Evolutionary conservation across 2,888 invertebrate species (phyloP).

Genomic region (Rotaria sp.): DNA sequence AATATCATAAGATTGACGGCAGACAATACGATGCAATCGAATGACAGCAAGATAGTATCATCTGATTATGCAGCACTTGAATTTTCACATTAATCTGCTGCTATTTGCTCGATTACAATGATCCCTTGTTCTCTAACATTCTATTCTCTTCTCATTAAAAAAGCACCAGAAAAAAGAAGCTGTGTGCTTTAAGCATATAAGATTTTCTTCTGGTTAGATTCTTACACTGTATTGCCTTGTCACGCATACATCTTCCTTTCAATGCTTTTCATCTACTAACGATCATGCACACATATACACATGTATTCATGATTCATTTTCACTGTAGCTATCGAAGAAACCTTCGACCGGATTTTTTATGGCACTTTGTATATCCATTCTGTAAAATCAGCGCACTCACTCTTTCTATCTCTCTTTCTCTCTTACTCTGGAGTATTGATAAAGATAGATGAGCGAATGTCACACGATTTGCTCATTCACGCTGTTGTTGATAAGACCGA

Average conservation of each 20-base stretch:
- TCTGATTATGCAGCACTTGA: neutral
- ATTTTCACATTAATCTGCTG: neutral
- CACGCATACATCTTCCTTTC: neutral
- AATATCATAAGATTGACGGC: neutral
- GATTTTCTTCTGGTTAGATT: neutral
- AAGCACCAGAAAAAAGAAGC: neutral
- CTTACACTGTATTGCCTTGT: neutral
- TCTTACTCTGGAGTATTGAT: neutral
- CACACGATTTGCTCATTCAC: slow-evolving; percentile 22
- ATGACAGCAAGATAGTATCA: neutral
- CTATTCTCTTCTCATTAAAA: neutral
- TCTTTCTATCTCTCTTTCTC: neutral
- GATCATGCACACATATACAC: neutral
- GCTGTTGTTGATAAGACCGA: neutral
- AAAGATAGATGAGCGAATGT: slow-evolving; percentile 12
- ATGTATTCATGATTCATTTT: neutral
- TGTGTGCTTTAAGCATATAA: neutral
- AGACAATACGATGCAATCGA: neutral
- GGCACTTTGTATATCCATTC: neutral
- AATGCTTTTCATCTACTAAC: neutral
- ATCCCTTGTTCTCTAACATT: neutral
- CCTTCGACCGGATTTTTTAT: neutral
- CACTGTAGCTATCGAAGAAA: neutral
- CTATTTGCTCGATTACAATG: neutral
- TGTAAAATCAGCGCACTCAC: neutral